Evolutionary conservation across 1,140 invertebrate species (phyloP), one percentile per base, ranked within the genome.

Genomic region (Leptopilina clavipes): DNA sequence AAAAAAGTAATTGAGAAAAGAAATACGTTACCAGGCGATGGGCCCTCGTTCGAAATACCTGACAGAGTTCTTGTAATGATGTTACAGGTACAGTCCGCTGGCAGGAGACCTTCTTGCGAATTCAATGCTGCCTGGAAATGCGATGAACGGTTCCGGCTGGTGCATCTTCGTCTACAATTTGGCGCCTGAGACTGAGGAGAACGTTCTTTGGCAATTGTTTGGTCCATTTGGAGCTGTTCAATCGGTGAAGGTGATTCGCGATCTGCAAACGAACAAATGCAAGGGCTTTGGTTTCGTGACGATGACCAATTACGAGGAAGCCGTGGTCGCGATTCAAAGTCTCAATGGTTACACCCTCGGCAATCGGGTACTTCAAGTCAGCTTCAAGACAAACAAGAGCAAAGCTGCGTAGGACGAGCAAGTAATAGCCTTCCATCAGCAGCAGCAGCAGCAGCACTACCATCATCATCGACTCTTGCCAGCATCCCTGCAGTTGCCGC

Each of bases 261-360:
- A 99, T 91, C 93, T 98, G 85, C 96, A 98, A 90, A 98, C 98
- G 78, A 98, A 98, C 92, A 99, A 99, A 91, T 99, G 98, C 93
- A 99, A 99, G 92, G 98, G 98, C 83, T 99, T 99, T 90, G 98
- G 98, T n/a, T 99, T 99, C 91, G 98, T 99, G 76, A 99, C 98
- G 73, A 99, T 99, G 98, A 99, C 97, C 85, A 99, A 99, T 91
- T 99, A 99, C 91, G 98, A 99, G 89, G 98, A 99, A 89, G 98
- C 98, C 12, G 94, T 98, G 25, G 95, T 98, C 77, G 98, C 98
- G 73, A 99, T 99, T 85, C 97, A 98, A 90, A 97, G 97, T 78
- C 93, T 99, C 76, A 99, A 99, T 91, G 98, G 98, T 72, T 99
- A 98, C 91, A 98, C 97, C 79, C 93, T 99, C 81, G 98, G 97